phyloP scores from a whole-genome alignment of 1,140 invertebrate species.

The Macrosteles quadrilineatus region DNA sequence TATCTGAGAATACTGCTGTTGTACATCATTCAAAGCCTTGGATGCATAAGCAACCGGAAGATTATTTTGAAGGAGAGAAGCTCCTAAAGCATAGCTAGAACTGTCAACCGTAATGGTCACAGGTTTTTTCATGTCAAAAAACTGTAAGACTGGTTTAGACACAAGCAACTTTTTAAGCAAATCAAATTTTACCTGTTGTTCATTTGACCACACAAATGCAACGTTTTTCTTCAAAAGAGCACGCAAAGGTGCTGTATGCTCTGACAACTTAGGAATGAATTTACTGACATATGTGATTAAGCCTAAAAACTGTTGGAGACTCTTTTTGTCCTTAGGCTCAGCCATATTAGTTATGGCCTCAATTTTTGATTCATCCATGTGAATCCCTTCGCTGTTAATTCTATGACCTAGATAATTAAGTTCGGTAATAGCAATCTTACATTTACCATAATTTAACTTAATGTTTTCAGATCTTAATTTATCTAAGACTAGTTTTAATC shows the following conservation, averaged over 20 bases:
- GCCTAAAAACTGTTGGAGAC: not conserved
- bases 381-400: slow-evolving; percentile 45
- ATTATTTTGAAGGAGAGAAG: not conserved
- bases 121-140: not conserved
- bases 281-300: not conserved
- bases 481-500: slow-evolving; percentile 41
- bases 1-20: slow-evolving; percentile 50
- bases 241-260: not conserved
- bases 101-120: not conserved
- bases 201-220: not conserved
- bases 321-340: not conserved
- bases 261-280: not conserved
- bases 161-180: not conserved
- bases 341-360: slow-evolving; percentile 45
- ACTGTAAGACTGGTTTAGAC: not conserved
- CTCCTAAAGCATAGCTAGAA: not conserved
- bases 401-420: slow-evolving; percentile 48
- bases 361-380: slow-evolving; percentile 45
- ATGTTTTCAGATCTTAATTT: slow-evolving; percentile 14
- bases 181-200: slow-evolving; percentile 1
- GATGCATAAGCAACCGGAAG: not conserved
- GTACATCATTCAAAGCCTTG: slow-evolving; percentile 32
- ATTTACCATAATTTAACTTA: slow-evolving; percentile 42
- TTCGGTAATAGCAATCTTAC: slow-evolving; percentile 37
- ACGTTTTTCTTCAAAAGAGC: not conserved